A percentile compares a stretch with the other conserved stretches of the same genome.
These are phyloP conservation scores for Opisthocomus hoazin DNA, from an alignment of 2,113 vertebrate genomes.

Conservation along the genomic window DNA sequence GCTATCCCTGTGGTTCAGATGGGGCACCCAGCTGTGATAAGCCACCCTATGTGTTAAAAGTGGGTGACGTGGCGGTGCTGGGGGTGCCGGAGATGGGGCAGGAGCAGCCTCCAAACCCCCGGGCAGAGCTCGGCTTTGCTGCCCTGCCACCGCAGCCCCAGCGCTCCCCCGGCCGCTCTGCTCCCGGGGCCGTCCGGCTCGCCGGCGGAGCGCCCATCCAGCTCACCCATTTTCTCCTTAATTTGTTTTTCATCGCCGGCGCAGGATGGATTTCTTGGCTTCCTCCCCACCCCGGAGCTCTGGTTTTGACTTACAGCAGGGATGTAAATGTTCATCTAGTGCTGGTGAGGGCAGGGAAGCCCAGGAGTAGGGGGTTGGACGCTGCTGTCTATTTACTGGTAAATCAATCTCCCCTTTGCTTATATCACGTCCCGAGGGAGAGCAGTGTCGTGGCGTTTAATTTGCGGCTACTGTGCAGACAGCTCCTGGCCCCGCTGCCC, in stretches of 20 bases:
- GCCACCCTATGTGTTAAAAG: neutral
- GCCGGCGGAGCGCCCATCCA: neutral
- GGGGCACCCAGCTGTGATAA: neutral
- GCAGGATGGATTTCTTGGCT: conserved; percentile 10
- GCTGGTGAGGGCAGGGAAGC: rapidly evolving
- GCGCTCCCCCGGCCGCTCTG: neutral
- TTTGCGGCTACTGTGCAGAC: neutral
- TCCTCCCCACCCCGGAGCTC: neutral
- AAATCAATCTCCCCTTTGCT: neutral
- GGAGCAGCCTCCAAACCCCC: neutral
- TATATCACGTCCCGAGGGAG: neutral
- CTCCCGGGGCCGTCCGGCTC: neutral
- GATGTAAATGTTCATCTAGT: neutral
- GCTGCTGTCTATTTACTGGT: neutral
- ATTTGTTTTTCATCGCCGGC: neutral
- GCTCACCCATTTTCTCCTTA: neutral
- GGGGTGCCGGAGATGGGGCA: neutral
- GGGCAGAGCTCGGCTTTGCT: neutral
- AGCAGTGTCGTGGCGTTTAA: neutral
- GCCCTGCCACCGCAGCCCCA: neutral
- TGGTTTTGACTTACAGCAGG: neutral
- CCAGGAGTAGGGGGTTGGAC: neutral
- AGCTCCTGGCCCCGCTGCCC: rapidly evolving
- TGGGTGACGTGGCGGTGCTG: rapidly evolving
- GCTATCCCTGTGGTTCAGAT: neutral